Base-by-base conservation (phyloP, 2,113 vertebrate species). In the Pardalotus punctatus region DNA sequence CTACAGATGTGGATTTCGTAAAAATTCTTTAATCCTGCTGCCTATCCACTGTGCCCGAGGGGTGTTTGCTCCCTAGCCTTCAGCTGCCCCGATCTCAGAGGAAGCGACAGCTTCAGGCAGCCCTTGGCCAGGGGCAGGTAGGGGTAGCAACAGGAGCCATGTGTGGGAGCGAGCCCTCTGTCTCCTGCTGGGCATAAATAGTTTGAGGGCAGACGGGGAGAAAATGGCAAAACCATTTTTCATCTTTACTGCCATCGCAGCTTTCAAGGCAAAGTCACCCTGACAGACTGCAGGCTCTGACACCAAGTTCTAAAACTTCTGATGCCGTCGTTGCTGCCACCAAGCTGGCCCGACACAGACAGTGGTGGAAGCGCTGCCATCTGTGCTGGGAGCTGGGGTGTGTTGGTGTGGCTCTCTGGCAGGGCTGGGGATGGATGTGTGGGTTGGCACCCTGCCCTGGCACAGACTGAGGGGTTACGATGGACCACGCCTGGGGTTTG, bases 241-340 rank as follows among this genome's bases (percentile, higher is more conserved):
- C 87, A 78, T 73, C 73, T 83, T 58, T 67, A 87, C 50, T 93
- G 66, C 81, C 6, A 0, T 53, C 47, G 35, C 21, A 47, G 47
- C 57, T 96, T 80, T 84, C 70, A 78, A 88, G 71, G 50, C 48
- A 85, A 86, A 92, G 90, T 91, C 89, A 78, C 83, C 69, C 61
- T 73, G 81, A 67, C 47, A 35, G 36, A 5, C 66, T 70, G 50
- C 54, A 70, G 73, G 54, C 65, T 81, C 62, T 58, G 40, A 57
- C 78, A 74, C 62, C 29, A 9, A n/a, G 65, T 60, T 70, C 54
- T 91, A 22, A 94, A 95, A 83, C 71, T 88, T 54, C 20, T 42
- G 18, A 11, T 43, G 78, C 70, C 0, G 3, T 4, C 2, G 17
- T 9, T 61, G n/a, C 50, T 88, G 82, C 73, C 80, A 40, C 66